phyloP scores from a whole-genome alignment of 2,888 invertebrate species.

The Apotomis turbidana region DNA sequence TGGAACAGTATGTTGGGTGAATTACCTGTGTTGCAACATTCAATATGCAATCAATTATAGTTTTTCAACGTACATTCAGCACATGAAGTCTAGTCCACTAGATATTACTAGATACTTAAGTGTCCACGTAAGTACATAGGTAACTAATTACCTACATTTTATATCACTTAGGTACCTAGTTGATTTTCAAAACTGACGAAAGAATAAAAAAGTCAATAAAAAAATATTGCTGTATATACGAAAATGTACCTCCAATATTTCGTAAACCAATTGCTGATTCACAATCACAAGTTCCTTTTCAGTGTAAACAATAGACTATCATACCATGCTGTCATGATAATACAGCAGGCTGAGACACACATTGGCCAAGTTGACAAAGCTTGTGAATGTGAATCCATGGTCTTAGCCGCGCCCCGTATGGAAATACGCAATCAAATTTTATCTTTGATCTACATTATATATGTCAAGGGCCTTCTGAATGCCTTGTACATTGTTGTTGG shows the following conservation, averaged over 20 bases:
- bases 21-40: too few relatives aligned
- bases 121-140: too few relatives aligned
- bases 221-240: neutral
- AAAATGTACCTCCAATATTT: neutral
- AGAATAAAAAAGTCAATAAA: constrained; percentile 9
- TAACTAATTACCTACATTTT: too few relatives aligned
- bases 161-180: too few relatives aligned
- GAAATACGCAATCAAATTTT: constrained; percentile 19
- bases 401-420: constrained; percentile 27
- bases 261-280: constrained; percentile 19
- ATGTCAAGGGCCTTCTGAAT: constrained; percentile 35
- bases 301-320: constrained; percentile 55
- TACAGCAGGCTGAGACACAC: constrained; percentile 40
- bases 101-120: too few relatives aligned
- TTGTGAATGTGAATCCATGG: constrained; percentile 7
- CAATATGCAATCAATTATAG: too few relatives aligned
- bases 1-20: too few relatives aligned
- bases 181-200: too few relatives aligned
- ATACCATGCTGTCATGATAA: constrained; percentile 51
- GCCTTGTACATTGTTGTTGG: constrained; percentile 21
- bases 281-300: constrained; percentile 48
- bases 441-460: constrained; percentile 31
- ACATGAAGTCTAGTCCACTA: too few relatives aligned
- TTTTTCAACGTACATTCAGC: too few relatives aligned
- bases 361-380: constrained; percentile 4